These are phyloP conservation scores for Apocrypta bakeri DNA, from an alignment of 1,140 invertebrate species.

Conservation along the genomic window DNA sequence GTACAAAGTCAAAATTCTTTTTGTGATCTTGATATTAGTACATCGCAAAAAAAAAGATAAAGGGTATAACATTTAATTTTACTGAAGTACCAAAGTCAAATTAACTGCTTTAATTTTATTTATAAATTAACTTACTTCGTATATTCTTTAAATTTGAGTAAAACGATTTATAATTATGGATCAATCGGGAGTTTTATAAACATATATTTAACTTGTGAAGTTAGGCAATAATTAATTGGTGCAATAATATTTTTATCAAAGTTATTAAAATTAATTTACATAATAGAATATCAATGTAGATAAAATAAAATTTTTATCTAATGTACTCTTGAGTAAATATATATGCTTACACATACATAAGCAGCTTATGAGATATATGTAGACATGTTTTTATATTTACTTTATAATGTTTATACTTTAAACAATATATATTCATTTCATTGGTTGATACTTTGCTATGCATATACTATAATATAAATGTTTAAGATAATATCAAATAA, in stretches of 20 bases:
- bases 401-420: no score
- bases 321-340: no score
- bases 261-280: background rate
- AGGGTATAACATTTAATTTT: background rate
- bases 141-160: background rate
- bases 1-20: slow-evolving; percentile 27
- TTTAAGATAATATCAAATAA: background rate
- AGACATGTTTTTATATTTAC: background rate
- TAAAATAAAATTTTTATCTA: background rate
- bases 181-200: background rate
- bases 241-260: background rate
- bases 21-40: background rate
- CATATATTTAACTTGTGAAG: background rate
- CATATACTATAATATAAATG: background rate
- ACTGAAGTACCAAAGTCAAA: background rate
- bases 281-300: background rate
- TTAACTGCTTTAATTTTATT: background rate
- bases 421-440: no score
- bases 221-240: background rate
- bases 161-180: background rate
- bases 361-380: background rate
- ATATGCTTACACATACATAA: no score
- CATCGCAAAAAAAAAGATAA: background rate
- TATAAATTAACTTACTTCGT: background rate
- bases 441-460: no score